Base-by-base conservation (phyloP, 2,888 invertebrate species). In the Mythimna lalbum region DNA sequence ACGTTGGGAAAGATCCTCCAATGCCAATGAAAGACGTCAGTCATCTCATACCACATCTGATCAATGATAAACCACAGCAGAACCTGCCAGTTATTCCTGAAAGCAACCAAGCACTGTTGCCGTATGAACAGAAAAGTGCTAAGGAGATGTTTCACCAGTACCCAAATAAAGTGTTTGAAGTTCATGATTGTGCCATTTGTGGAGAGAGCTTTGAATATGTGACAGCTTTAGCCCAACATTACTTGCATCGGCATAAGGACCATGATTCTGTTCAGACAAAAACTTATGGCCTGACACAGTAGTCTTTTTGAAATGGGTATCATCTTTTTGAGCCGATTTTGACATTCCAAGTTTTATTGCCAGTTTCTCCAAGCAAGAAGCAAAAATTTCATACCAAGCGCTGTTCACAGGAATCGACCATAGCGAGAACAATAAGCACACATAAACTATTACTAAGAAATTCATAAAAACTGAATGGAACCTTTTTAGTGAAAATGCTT, bases 181-280 rank as follows among this genome's bases (percentile, higher is more conserved):
- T 83, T 21, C 90, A 91, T 47, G 89, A 83, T 63, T 94, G 94
- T 82, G 89, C 91, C 17, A 87, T 93, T 63, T 94, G 94, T 80
- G 93, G 93, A 0, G 91, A 93, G 82, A 90, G 88, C 7, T 94
- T 94, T 82, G 90, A 90, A 39, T 94, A 90, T 84, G 83, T 93
- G 17, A 90, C 90, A 60, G 87, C 87, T 36, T 83, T 94, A 62
- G 92, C 91, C 17, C 93, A 93, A 65, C 94, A 94, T 83, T 93
- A 92, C 79, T 74, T 92, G 9, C 89, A 90, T 68, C 89, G 87
- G 4, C 93, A 94, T 82, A 93, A 93, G 77, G 89, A 87, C 17
- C 89, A 87, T 87, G 89, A 90, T 64, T 82, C 82, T 55, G 59
- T 83, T 50, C 82, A 84, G 21, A 27, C 73, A 27, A 83, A 83